These are phyloP conservation scores for Bucco capensis DNA, from an alignment of 2,113 vertebrate genomes.

Conservation along the genomic window DNA sequence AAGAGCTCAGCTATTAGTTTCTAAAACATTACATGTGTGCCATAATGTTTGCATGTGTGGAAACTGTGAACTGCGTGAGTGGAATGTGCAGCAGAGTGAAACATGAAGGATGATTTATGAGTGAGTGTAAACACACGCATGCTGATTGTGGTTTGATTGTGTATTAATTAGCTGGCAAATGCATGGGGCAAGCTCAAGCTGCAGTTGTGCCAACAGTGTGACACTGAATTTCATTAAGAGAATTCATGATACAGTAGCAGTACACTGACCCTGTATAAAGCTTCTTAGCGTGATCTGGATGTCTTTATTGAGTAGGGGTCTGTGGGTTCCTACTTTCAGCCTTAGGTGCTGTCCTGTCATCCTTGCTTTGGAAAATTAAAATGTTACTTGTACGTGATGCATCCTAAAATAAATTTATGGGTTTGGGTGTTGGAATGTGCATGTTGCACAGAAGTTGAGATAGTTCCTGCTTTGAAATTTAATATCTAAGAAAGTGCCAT, in stretches of 20 bases:
- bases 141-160: slow-evolving; percentile 42
- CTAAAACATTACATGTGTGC: slow-evolving; percentile 2
- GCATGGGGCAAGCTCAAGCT: background rate
- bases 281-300: background rate
- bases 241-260: background rate
- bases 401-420: background rate
- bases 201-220: slow-evolving; percentile 15
- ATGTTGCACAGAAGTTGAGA: background rate
- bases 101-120: slow-evolving; percentile 1
- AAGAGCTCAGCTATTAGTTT: background rate
- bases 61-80: slow-evolving; percentile 8
- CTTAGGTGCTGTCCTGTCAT: background rate
- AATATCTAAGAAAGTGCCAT: background rate
- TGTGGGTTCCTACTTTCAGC: background rate
- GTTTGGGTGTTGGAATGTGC: background rate
- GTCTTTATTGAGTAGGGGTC: background rate
- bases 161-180: slow-evolving; percentile 44
- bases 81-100: background rate
- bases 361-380: background rate
- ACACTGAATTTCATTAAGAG: slow-evolving; percentile 3
- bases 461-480: background rate
- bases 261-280: background rate
- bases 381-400: background rate
- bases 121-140: background rate
- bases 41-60: background rate